These are phyloP conservation scores for Drosophila algonquin DNA, from an alignment of 2,888 invertebrate species.

Conservation along the genomic window DNA sequence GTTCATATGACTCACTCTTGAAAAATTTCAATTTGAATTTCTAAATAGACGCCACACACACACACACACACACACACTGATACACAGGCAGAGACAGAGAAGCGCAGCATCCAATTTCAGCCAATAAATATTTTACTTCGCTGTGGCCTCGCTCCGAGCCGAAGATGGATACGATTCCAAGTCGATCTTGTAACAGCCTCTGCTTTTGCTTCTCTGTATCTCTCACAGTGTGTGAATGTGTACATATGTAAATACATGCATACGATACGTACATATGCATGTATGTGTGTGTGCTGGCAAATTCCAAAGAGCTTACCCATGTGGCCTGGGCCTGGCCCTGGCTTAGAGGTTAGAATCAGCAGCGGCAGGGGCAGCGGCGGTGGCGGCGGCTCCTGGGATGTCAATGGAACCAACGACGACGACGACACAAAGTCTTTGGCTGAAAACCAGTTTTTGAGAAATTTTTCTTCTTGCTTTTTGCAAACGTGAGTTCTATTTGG, in stretches of 20 bases:
- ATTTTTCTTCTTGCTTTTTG: conserved; percentile 56
- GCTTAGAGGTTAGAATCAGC: conserved; percentile 62
- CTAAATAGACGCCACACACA: conserved; percentile 68
- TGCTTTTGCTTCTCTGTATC: conserved; percentile 2
- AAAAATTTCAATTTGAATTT: conserved; percentile 76
- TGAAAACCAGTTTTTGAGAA: conserved; percentile 66
- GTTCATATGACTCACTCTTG: conserved; percentile 64
- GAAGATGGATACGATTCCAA: conserved; percentile 35
- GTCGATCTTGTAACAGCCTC: conserved; percentile 61
- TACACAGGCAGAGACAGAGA: conserved; percentile 40
- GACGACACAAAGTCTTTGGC: conserved; percentile 69
- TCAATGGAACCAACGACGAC: conserved; percentile 61
- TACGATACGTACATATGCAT: neutral
- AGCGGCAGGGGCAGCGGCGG: conserved; percentile 8
- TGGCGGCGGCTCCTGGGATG: conserved; percentile 53
- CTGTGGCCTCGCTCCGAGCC: conserved; percentile 30
- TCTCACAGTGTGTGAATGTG: neutral
- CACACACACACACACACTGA: conserved; percentile 34
- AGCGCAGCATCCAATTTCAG: conserved; percentile 75
- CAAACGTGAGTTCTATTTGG: conserved; percentile 51
- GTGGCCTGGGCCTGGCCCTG: conserved; percentile 40
- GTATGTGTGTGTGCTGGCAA: conserved; percentile 31
- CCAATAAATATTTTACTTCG: conserved; percentile 69
- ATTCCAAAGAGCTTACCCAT: conserved; percentile 72
- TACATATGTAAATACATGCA: neutral